Evolutionary conservation across 2,797 vertebrate species (phyloP), one percentile per base, ranked within the genome.

Genomic region (Acestrorhynchus altus): DNA sequence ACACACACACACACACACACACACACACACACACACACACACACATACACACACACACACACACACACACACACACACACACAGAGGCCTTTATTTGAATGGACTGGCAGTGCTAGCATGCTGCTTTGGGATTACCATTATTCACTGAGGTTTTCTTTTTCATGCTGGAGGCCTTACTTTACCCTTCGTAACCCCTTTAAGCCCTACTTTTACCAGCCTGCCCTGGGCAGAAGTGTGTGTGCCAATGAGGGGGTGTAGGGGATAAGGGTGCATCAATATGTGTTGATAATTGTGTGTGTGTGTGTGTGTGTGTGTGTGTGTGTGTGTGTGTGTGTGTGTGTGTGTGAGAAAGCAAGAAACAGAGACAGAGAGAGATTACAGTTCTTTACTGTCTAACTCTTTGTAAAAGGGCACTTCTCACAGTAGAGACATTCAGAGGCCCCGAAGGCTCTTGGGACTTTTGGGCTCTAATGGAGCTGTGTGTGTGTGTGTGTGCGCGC

Each of bases 341-440:
- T 39, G 64, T 31, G 54, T 24, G 46, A 63, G 56, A 0, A 35
- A 42, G 57, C 46, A 26, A 49, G 57, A 68, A 46, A 51, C 44
- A 57, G 51, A 46, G 56, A 60, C 40, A 35, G 31, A 70, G 59
- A 69, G 54, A 61, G 57, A 74, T 64, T 71, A 66, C 71, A 68
- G 71, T 72, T 60, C 60, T 80, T 80, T 70, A 76, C 75, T 82
- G 22, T 78, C 31, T 59, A 49, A 73, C 22, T 76, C 57, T 24
- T 44, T 40, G 47, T 78, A 46, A 78, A 71, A 82, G 68, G 56
- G 56, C 49, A 66, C 60, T 72, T 72, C 39, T 75, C 63, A 80
- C 75, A 81, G 72, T 78, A 16, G 51, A 63, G 49, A 82, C 72
- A 71, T 77, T 82, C 35, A 84, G 63, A 73, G 70, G 69, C 51